These are phyloP conservation scores for Busseola fusca DNA, from an alignment of 2,888 invertebrate species.

Conservation along the genomic window DNA sequence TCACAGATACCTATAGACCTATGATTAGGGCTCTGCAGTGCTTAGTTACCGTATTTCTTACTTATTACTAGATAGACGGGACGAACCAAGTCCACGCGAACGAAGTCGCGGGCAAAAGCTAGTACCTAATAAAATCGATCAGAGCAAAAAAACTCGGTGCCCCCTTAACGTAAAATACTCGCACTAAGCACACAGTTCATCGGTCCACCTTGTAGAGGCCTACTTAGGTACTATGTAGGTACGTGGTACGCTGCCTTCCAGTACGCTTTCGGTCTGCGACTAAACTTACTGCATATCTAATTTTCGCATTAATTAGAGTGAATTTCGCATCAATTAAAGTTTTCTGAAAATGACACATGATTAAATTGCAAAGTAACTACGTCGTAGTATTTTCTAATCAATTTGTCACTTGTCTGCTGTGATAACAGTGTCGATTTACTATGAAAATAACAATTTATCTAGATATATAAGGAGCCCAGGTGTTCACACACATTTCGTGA, in stretches of 20 bases:
- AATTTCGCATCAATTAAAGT: neutral
- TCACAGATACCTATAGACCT: too few relatives aligned
- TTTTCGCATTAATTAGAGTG: neutral
- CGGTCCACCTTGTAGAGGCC: neutral
- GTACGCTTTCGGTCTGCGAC: neutral
- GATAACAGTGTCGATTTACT: conserved; percentile 1
- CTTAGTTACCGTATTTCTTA: too few relatives aligned
- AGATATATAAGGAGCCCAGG: conserved; percentile 12
- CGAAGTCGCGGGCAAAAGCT: too few relatives aligned
- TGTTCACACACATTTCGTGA: conserved; percentile 25
- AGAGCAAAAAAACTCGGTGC: too few relatives aligned
- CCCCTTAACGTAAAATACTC: too few relatives aligned
- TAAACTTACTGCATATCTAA: too few relatives aligned
- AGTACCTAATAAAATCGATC: too few relatives aligned
- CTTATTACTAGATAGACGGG: too few relatives aligned
- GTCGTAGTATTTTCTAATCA: conserved; percentile 4
- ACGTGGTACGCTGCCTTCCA: neutral
- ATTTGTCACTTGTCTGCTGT: neutral
- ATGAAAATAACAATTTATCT: conserved; percentile 37
- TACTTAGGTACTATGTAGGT: too few relatives aligned
- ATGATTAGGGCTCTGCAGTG: too few relatives aligned
- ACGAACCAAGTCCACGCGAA: too few relatives aligned
- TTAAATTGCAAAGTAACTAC: neutral
- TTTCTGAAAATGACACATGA: neutral
- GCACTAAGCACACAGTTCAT: too few relatives aligned